Base-by-base conservation (phyloP, 1,140 invertebrate genomes). In the Drosophila obscura region DNA sequence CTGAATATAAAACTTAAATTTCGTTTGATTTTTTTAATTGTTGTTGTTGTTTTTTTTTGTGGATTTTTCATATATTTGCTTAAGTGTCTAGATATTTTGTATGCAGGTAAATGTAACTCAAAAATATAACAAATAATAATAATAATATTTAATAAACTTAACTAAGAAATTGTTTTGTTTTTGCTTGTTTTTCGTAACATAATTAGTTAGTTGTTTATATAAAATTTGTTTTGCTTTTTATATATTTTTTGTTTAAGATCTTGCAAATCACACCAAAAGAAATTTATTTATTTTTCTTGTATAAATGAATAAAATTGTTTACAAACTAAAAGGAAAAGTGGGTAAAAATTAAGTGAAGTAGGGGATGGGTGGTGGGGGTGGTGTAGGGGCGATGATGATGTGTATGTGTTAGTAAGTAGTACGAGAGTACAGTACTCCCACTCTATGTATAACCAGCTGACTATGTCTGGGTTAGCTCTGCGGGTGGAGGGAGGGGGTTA, bases 261-360 rank as follows among this genome's bases (percentile, higher is more conserved):
- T 87, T 79, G 71, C 78, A 87, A 79, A 87, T 87, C 82, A 87
- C 83, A 88, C 78, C 78, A 87, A 88, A 79, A 77, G 75, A 80
- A 69, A 75, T 84, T 65, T 66, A 39, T 13, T 39, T 39, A 39
- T 67, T 69, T 53, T 69, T 68, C 51, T 68, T 24, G 66, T 69
- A 49, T 68, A 73, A 76, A 68, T 50, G 31, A 73, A 74, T 53
- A 78, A 78, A 73, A 63, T 41, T 24, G 28, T 39, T 49, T 49
- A 69, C 39, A 53, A 71, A 79, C 64, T 69, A 74, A 73, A 69
- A 53, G 55, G 51, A 61, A 57, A 77, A 76, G 41, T 62, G 55
- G 48, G 51, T 41, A 63, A 71, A 66, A 59, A 46, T 39, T 58
- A 59, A 35, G 59, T 43, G 44, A 4, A 24, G 35, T 39, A 1